Percentiles rank a stretch among this genome's conserved stretches.
These are phyloP conservation scores for Cyprinodon diabolis DNA, from an alignment of 2,797 vertebrate species.

Conservation along the genomic window DNA sequence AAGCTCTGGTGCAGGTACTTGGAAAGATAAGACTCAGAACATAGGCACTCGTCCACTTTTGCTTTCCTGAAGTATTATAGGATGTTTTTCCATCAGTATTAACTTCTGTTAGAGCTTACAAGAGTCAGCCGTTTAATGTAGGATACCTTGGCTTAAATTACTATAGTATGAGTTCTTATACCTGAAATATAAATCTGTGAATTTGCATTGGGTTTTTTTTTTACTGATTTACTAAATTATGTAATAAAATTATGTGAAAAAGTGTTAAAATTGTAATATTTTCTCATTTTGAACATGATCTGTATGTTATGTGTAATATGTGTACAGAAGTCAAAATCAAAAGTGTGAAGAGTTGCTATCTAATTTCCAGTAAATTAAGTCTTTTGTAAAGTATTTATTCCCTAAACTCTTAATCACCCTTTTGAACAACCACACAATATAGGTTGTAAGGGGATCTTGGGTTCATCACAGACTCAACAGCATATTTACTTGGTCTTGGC, in stretches of 20 bases:
- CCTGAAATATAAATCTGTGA: constrained; percentile 10
- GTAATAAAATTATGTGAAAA: background rate
- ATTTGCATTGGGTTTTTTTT: constrained; percentile 7
- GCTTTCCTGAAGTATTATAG: background rate
- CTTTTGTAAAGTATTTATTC: too few relatives aligned
- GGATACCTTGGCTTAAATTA: background rate
- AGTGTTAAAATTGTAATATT: background rate
- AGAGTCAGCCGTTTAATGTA: background rate
- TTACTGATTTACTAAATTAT: constrained; percentile 1
- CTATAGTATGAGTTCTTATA: background rate
- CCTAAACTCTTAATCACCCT: too few relatives aligned
- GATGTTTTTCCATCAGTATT: constrained; percentile 4
- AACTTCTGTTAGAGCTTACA: background rate
- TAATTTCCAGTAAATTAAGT: too few relatives aligned
- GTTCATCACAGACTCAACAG: too few relatives aligned
- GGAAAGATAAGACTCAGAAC: background rate
- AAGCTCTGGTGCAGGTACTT: constrained; percentile 11
- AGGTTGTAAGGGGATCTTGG: too few relatives aligned
- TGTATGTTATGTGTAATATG: background rate
- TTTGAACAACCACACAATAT: too few relatives aligned
- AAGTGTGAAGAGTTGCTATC: too few relatives aligned
- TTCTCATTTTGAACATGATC: background rate
- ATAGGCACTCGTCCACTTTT: background rate
- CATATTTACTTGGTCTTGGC: too few relatives aligned
- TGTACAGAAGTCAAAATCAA: too few relatives aligned